Percentiles rank a stretch among this genome's conserved stretches.
Evolutionary conservation across 2,888 invertebrate genomes (phyloP).

Genomic region (Sepioteuthis lessoniana): DNA sequence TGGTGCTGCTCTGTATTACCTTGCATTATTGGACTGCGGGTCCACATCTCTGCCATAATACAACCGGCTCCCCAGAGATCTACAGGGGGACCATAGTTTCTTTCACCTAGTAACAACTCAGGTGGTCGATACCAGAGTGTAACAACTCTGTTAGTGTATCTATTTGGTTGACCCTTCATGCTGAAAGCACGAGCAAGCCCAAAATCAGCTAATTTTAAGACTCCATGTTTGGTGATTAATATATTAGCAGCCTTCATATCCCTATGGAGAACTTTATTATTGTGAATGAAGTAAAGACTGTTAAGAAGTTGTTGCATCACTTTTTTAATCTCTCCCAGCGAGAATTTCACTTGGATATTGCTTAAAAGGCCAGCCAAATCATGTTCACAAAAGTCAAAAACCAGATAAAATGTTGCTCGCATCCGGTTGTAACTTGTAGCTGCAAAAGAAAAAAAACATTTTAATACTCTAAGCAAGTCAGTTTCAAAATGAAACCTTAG

Average conservation of each 20-base stretch:
- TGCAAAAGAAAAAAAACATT: slow-evolving; percentile 64
- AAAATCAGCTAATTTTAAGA: slow-evolving; percentile 95
- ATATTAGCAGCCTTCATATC: slow-evolving; percentile 99
- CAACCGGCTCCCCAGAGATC: slow-evolving; percentile 95
- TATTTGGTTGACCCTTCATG: slow-evolving; percentile 85
- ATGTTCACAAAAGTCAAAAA: slow-evolving; percentile 99
- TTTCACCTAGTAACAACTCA: slow-evolving; percentile 77
- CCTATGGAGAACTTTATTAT: slow-evolving; percentile 80
- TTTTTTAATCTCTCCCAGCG: slow-evolving; percentile 96
- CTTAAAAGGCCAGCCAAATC: slow-evolving; percentile 96
- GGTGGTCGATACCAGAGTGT: slow-evolving; percentile 92
- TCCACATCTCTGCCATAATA: slow-evolving; percentile 99
- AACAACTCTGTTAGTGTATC: slow-evolving; percentile 98
- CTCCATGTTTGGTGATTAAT: slow-evolving; percentile 91
- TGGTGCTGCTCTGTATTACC: slow-evolving; percentile 98
- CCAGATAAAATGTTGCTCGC: slow-evolving; percentile 91
- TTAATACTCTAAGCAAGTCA: neutral
- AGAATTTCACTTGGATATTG: slow-evolving; percentile 96
- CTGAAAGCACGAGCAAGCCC: slow-evolving; percentile 96
- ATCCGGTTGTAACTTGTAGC: slow-evolving; percentile 83
- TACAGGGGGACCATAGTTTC: slow-evolving; percentile 96
- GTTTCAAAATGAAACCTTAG: neutral
- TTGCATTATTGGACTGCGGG: slow-evolving; percentile 81
- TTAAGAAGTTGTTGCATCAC: slow-evolving; percentile 81
- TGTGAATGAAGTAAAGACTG: slow-evolving; percentile 96